These are phyloP conservation scores for Apis cerana DNA, from an alignment of 1,140 invertebrate genomes.

Conservation along the genomic window DNA sequence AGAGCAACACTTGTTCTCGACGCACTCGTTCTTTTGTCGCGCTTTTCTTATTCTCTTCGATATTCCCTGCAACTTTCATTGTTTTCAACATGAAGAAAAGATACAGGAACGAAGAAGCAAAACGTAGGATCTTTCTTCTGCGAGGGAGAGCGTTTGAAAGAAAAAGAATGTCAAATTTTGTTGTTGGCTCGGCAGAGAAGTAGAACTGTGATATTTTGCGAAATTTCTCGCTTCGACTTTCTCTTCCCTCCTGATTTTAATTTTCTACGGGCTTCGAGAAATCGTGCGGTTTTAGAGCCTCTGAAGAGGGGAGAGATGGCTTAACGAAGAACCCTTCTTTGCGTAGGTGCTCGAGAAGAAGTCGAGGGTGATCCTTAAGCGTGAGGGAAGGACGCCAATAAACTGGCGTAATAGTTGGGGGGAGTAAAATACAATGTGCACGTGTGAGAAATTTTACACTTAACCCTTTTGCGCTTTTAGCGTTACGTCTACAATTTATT, in stretches of 20 bases:
- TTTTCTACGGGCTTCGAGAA: neutral
- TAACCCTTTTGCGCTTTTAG: neutral
- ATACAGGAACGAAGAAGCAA: too few relatives aligned
- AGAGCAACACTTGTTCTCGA: too few relatives aligned
- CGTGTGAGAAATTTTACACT: neutral
- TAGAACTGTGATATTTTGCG: neutral
- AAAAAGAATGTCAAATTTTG: too few relatives aligned
- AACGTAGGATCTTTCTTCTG: too few relatives aligned
- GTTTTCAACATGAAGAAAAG: too few relatives aligned
- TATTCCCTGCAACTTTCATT: too few relatives aligned
- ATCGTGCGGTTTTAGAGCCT: slow-evolving; percentile 8
- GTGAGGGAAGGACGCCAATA: slow-evolving; percentile 3
- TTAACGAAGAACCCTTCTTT: slow-evolving; percentile 43
- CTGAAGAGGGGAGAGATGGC: slow-evolving; percentile 22
- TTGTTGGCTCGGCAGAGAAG: neutral
- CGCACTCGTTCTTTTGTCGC: too few relatives aligned
- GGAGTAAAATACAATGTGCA: neutral
- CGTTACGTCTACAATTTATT: too few relatives aligned
- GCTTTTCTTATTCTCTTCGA: too few relatives aligned
- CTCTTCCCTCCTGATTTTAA: neutral
- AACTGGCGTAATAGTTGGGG: slow-evolving; percentile 11
- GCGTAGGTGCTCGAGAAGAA: slow-evolving; percentile 36
- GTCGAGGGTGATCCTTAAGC: slow-evolving; percentile 33
- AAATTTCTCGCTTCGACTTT: neutral
- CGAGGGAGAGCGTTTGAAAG: too few relatives aligned